A percentile compares a stretch with the other conserved stretches of the same genome.
These are phyloP conservation scores for Saguinus midas DNA, from an alignment of 2,113 vertebrate genomes.

Conservation along the genomic window DNA sequence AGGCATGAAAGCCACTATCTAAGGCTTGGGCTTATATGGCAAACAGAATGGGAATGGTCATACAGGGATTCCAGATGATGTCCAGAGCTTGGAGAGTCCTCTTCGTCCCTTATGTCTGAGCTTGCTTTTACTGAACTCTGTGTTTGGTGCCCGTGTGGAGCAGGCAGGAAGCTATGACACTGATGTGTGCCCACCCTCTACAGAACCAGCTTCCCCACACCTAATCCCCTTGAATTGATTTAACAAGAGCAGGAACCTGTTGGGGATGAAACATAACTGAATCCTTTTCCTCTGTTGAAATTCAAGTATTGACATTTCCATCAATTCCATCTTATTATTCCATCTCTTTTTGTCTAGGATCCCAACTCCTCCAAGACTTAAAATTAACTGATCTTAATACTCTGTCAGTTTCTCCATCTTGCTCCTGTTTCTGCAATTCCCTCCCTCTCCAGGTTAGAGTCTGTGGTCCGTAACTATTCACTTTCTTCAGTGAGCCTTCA, in stretches of 20 bases:
- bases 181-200: neutral
- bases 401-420: neutral
- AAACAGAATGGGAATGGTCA: neutral
- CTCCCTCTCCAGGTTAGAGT: neutral
- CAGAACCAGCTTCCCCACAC: neutral
- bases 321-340: neutral
- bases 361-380: neutral
- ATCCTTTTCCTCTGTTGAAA: neutral
- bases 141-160: fast-evolving
- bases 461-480: neutral
- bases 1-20: neutral
- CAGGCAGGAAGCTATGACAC: neutral
- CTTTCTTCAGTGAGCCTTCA: neutral
- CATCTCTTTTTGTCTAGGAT: neutral
- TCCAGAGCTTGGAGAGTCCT: neutral
- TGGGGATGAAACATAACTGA: neutral
- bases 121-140: neutral
- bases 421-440: neutral
- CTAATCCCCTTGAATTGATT: neutral
- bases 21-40: neutral
- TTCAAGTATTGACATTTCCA: neutral
- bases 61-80: too few relatives aligned
- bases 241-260: neutral
- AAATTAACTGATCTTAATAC: neutral
- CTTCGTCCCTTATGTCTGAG: neutral